phyloP scores from a whole-genome alignment of 2,797 vertebrate genomes.

The Podarcis siculus region DNA sequence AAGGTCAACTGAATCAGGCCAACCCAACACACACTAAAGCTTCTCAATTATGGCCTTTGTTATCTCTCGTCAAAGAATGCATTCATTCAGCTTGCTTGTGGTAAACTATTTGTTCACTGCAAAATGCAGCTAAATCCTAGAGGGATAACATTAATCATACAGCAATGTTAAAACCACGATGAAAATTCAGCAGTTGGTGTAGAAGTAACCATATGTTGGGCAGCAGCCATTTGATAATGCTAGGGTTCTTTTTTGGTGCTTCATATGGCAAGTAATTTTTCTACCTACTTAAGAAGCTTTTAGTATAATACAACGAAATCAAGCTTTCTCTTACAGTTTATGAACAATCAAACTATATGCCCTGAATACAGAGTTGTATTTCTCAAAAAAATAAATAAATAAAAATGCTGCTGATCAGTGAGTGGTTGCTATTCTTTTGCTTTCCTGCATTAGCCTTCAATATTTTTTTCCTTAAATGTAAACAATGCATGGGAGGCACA shows the following conservation, averaged over 20 bases:
- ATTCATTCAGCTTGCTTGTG: slow-evolving; percentile 65
- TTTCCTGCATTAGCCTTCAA: background rate
- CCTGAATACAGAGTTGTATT: background rate
- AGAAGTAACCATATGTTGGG: slow-evolving; percentile 35
- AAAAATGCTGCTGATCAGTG: background rate
- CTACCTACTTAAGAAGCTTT: background rate
- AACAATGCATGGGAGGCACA: background rate
- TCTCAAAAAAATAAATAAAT: background rate
- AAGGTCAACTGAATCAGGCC: slow-evolving; percentile 53
- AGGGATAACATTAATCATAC: slow-evolving; percentile 64
- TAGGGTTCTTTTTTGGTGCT: background rate
- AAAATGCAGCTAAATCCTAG: slow-evolving; percentile 66
- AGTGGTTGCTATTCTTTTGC: background rate
- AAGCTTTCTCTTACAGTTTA: background rate
- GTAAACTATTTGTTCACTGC: slow-evolving; percentile 62
- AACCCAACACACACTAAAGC: slow-evolving; percentile 58
- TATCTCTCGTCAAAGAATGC: slow-evolving; percentile 69
- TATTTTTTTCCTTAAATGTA: too few relatives aligned
- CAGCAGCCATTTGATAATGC: background rate
- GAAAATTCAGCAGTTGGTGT: slow-evolving; percentile 44
- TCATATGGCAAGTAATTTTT: background rate
- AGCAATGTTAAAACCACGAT: slow-evolving; percentile 52
- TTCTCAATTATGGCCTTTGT: slow-evolving; percentile 63
- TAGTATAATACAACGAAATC: background rate
- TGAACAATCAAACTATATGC: background rate